Evolutionary conservation across 1,140 invertebrate species (phyloP).

Genomic region (Ridgeia piscesae): DNA sequence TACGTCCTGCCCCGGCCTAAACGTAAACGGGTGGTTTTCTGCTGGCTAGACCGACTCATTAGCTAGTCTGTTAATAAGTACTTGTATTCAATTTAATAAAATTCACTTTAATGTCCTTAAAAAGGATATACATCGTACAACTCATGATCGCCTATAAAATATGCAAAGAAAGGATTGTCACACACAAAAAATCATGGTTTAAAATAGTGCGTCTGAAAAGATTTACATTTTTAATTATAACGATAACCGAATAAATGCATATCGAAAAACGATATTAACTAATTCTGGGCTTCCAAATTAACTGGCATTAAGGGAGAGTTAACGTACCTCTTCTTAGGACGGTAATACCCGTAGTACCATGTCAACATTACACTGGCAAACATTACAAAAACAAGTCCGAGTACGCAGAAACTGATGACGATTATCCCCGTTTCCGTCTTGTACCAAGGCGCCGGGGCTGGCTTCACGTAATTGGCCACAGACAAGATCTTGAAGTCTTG

Average conservation of each 20-base stretch:
- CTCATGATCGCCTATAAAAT: too few species aligned
- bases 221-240: not conserved
- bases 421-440: not conserved
- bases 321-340: not conserved
- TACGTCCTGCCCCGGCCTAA: too few species aligned
- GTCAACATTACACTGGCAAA: not conserved
- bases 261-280: not conserved
- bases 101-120: too few species aligned
- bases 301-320: not conserved
- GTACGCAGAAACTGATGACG: not conserved
- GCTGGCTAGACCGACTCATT: too few species aligned
- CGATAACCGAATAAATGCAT: not conserved
- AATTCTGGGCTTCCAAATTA: not conserved
- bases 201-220: not conserved
- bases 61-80: too few species aligned
- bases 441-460: not conserved
- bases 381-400: not conserved
- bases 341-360: not conserved
- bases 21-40: too few species aligned
- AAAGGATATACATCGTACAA: too few species aligned
- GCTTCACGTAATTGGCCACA: not conserved
- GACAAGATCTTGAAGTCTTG: not conserved
- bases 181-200: too few species aligned
- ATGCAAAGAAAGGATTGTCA: too few species aligned
- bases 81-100: too few species aligned